Evolutionary conservation across 2,113 vertebrate genomes (phyloP).

Genomic region (Dicentrarchus labrax): DNA sequence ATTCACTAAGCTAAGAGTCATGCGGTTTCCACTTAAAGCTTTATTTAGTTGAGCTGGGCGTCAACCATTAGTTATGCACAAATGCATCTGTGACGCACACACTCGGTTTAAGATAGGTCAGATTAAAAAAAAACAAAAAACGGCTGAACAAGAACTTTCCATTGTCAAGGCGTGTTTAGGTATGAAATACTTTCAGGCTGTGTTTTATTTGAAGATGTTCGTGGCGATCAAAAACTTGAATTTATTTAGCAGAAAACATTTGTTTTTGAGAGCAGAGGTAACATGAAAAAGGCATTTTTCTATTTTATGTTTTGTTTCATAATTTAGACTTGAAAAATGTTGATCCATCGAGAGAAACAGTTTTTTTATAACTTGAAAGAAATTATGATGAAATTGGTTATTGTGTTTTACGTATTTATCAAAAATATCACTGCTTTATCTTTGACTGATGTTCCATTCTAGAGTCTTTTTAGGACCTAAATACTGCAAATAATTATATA

Average conservation of each 20-base stretch:
- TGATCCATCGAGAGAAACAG: not conserved
- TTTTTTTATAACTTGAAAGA: not conserved
- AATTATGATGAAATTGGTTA: not conserved
- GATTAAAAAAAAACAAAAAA: conserved; percentile 22
- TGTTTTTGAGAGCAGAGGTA: not conserved
- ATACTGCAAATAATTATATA: not conserved
- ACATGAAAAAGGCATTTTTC: not conserved
- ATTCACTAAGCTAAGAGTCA: conserved; percentile 75
- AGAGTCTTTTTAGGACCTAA: not conserved
- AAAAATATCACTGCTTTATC: too few species aligned
- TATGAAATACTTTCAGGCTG: not conserved
- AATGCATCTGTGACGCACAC: conserved; percentile 74
- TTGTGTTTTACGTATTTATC: not conserved
- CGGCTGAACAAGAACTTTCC: conserved; percentile 53
- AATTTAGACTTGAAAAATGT: not conserved
- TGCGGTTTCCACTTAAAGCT: conserved; percentile 76
- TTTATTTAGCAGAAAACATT: not conserved
- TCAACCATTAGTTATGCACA: conserved; percentile 76
- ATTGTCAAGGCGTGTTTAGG: conserved; percentile 44
- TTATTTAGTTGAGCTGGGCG: conserved; percentile 78
- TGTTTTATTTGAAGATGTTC: not conserved
- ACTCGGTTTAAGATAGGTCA: conserved; percentile 29
- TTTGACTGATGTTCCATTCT: not conserved
- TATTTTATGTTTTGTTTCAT: too few species aligned
- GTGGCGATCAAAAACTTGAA: not conserved